Evolutionary conservation across 2,888 invertebrate species (phyloP).

Genomic region (Eupithecia inturbata): DNA sequence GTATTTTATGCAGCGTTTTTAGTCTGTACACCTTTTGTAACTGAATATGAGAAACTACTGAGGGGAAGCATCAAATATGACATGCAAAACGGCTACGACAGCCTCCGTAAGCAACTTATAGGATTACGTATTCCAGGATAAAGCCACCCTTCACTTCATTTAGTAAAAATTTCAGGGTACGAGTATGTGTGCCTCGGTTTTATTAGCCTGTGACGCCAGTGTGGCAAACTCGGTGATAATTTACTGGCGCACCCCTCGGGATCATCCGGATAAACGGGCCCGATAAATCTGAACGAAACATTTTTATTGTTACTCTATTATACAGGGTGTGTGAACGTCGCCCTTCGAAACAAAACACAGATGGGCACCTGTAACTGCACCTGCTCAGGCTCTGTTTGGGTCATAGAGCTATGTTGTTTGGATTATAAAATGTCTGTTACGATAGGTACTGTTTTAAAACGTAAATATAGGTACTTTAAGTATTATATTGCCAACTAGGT

Average conservation of each 20-base stretch:
- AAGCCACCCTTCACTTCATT: constrained; percentile 26
- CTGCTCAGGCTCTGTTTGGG: not conserved
- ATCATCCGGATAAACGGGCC: constrained; percentile 65
- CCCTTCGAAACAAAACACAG: not conserved
- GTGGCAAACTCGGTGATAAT: constrained; percentile 58
- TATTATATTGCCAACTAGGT: not conserved
- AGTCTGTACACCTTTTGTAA: not conserved
- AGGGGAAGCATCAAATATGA: constrained; percentile 3
- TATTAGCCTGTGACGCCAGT: constrained; percentile 40
- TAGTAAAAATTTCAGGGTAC: constrained; percentile 21
- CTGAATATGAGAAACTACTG: not conserved
- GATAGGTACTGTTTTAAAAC: not conserved
- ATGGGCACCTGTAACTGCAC: constrained; percentile 6
- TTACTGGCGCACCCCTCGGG: constrained; percentile 57
- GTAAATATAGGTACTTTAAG: not conserved
- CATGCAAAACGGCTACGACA: constrained; percentile 9
- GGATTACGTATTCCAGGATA: constrained; percentile 12
- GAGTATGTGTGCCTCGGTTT: constrained; percentile 26
- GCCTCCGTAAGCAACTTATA: constrained; percentile 12
- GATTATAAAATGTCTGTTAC: constrained; percentile 1
- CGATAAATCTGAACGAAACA: constrained; percentile 61
- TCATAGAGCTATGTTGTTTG: not conserved
- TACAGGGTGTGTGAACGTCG: constrained; percentile 2
- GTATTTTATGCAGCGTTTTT: not conserved
- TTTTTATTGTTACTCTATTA: constrained; percentile 56